Conservation (phyloP, 2,888 invertebrate genomes). For the Teleogryllus oceanicus region DNA sequence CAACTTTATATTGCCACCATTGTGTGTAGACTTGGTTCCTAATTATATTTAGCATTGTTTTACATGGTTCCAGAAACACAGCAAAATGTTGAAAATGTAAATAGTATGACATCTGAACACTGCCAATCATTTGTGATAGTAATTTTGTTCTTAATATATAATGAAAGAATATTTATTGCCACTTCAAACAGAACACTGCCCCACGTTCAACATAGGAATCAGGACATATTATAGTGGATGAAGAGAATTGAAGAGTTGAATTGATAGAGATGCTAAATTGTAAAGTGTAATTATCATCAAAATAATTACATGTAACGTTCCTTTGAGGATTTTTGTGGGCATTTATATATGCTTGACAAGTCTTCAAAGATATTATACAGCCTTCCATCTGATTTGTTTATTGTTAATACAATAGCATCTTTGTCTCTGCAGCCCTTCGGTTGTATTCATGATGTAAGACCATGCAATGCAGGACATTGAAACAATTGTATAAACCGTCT, state of each 20-base stretch:
- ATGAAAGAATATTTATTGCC: conserved; percentile 6
- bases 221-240: neutral
- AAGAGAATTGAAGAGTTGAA: neutral
- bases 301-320: too few species aligned
- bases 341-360: neutral
- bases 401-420: too few species aligned
- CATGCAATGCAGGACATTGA: too few species aligned
- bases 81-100: neutral
- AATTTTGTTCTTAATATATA: conserved; percentile 20
- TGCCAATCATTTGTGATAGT: conserved; percentile 33
- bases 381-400: neutral
- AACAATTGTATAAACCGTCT: too few species aligned
- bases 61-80: neutral
- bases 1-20: neutral
- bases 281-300: neutral
- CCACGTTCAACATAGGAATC: neutral
- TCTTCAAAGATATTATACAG: neutral
- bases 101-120: conserved; percentile 24
- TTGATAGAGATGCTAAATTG: neutral
- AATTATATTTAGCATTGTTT: neutral
- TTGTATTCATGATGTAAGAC: too few species aligned
- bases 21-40: neutral
- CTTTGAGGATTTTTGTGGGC: too few species aligned
- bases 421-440: too few species aligned
- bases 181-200: conserved; percentile 20